Evolutionary conservation across 2,888 invertebrate genomes (phyloP), one percentile per base, ranked within the genome.

Genomic region (Elysia crispata): DNA sequence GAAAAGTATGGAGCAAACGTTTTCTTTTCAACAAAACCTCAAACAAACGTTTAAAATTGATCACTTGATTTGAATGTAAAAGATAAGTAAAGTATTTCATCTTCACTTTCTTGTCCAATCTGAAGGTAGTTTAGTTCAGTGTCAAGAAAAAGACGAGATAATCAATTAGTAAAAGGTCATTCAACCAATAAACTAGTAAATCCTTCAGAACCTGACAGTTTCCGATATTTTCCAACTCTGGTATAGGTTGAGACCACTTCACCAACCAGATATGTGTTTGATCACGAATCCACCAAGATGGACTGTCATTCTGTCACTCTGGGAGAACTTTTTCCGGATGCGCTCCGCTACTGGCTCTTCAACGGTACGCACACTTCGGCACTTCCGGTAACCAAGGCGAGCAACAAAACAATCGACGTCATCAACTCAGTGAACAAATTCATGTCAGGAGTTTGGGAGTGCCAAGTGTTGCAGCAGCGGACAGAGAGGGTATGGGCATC

Each of bases 371-470:
- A 15, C 15, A 33, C 50, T 30, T 60, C 30, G 0, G 64, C 41
- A 1, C 13, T 25, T 5, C 72, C 23, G 1, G 3, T 30, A 20
- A 73, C 64, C 0, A 23, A 73, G 23, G 78, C 78, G 6, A 25
- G 6, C 72, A 73, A 78, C 57, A 20, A 13, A 6, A 73, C 62
- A 18, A 31, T 0, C 13, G 78, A 78, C 30, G 23, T 73, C 5
- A 33, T 78, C 6, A 11, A 25, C 18, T 13, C 54, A 0, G 66
- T 78, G 23, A 23, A 18, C 50, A 73, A 72, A 30, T 57, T 49
- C 30, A 64, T 70, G 64, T 23, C 50, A 1, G 78, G 78, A 20
- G 78, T 73, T 1, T 78, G 78, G 78, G 50, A 62, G 31, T 78
- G 78, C 31, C 72, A 73, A 23, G 78, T 78, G 1, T n/a, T 54